Evolutionary conservation across 2,113 vertebrate species (phyloP).

Genomic region (Engraulis encrasicolus): DNA sequence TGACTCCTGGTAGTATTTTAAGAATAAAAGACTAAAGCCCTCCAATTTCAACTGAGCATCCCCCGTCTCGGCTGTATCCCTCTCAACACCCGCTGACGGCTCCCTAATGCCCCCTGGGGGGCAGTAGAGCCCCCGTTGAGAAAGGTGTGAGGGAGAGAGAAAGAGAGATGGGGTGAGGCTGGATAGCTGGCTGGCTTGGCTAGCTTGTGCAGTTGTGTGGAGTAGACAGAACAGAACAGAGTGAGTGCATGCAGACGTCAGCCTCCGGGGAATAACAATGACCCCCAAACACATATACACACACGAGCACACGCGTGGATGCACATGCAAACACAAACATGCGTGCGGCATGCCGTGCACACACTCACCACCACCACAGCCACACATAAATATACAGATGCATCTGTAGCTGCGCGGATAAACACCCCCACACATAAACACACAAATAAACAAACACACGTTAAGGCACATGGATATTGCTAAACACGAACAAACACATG

Average conservation of each 20-base stretch:
- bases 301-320: neutral
- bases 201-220: too few relatives aligned
- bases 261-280: constrained; percentile 16
- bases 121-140: too few relatives aligned
- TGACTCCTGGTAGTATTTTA: too few relatives aligned
- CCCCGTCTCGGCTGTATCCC: too few relatives aligned
- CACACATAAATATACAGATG: neutral
- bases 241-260: neutral
- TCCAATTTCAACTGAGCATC: too few relatives aligned
- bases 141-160: too few relatives aligned
- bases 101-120: too few relatives aligned
- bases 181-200: neutral
- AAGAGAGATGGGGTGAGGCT: too few relatives aligned
- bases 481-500: neutral
- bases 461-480: too few relatives aligned
- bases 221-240: neutral
- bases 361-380: neutral
- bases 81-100: too few relatives aligned
- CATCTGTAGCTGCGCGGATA: neutral
- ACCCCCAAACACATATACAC: neutral
- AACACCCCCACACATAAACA: neutral
- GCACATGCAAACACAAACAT: constrained; percentile 11
- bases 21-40: too few relatives aligned
- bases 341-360: too few relatives aligned
- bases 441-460: neutral